Percentiles rank a stretch among this genome's conserved stretches.
Conservation (phyloP, 2,888 invertebrate genomes). For the Pherbina coryleti region DNA sequence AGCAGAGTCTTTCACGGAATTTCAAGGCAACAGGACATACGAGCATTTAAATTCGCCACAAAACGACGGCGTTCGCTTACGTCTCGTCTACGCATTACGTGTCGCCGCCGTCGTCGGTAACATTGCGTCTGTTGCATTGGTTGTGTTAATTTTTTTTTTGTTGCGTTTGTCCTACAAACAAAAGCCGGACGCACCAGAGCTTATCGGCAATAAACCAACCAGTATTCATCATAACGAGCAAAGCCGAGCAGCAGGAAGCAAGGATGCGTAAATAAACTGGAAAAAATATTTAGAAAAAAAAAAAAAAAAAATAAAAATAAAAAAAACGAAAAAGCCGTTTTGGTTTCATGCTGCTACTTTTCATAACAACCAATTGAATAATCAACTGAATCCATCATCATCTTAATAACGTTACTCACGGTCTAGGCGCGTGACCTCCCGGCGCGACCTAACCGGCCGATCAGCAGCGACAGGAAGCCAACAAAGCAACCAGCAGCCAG, state of each 20-base stretch:
- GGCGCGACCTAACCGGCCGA: not conserved
- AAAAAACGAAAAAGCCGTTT: not conserved
- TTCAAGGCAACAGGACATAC: slow-evolving; percentile 50
- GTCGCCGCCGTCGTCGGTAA: not conserved
- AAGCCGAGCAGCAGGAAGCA: not conserved
- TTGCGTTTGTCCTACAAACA: not conserved
- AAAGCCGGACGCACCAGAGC: not conserved
- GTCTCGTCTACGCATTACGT: not conserved
- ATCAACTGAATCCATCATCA: slow-evolving; percentile 21
- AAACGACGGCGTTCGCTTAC: not conserved
- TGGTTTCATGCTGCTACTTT: not conserved
- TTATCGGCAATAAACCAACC: slow-evolving; percentile 8
- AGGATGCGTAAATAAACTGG: not conserved
- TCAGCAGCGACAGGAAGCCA: not conserved
- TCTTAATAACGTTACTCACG: not conserved
- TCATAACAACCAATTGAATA: slow-evolving; percentile 24
- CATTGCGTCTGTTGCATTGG: not conserved
- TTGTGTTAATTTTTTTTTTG: not conserved
- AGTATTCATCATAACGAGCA: not conserved
- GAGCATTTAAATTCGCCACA: not conserved
- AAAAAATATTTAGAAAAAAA: not conserved
- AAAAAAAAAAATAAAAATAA: not conserved
- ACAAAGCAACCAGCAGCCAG: not conserved
- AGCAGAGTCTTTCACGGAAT: slow-evolving; percentile 59
- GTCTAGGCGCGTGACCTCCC: not conserved